Conservation (phyloP, 2,888 invertebrate genomes). For the Callimorpha dominula region DNA sequence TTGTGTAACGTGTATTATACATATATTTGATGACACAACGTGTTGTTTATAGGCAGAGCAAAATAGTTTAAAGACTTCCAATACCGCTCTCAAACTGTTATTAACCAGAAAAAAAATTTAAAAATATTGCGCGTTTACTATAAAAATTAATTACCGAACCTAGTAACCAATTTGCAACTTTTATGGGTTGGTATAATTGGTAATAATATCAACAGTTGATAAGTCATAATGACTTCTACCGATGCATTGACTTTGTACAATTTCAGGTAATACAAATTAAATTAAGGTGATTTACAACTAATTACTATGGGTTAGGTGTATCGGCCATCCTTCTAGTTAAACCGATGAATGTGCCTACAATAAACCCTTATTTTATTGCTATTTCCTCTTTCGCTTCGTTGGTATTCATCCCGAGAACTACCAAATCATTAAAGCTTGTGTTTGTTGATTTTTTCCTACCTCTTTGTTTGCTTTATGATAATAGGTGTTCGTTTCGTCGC, state of each 20-base stretch:
- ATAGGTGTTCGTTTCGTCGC: conserved; percentile 83
- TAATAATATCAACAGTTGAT: conserved; percentile 55
- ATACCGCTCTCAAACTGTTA: no score
- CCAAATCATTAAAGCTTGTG: conserved; percentile 82
- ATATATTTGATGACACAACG: no score
- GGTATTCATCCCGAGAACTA: conserved; percentile 82
- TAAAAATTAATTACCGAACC: no score
- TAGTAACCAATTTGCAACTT: conserved; percentile 51
- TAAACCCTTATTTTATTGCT: conserved; percentile 81
- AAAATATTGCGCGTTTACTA: no score
- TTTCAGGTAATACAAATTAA: conserved; percentile 33
- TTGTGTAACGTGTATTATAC: no score
- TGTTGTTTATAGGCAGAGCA: no score
- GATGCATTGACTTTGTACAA: conserved; percentile 44
- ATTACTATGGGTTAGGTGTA: conserved; percentile 64
- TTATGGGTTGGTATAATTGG: conserved; percentile 52
- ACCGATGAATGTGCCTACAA: conserved; percentile 71
- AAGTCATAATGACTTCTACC: conserved; percentile 55
- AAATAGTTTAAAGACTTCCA: no score
- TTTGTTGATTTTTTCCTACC: conserved; percentile 81
- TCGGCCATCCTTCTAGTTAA: conserved; percentile 55
- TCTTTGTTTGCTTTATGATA: conserved; percentile 86
- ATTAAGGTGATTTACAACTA: conserved; percentile 54
- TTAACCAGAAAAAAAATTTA: no score
- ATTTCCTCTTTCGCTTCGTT: conserved; percentile 80